A percentile compares a stretch with the other conserved stretches of the same genome.
Evolutionary conservation across 1,140 invertebrate species (phyloP).

Genomic region (Onthophagus taurus): DNA sequence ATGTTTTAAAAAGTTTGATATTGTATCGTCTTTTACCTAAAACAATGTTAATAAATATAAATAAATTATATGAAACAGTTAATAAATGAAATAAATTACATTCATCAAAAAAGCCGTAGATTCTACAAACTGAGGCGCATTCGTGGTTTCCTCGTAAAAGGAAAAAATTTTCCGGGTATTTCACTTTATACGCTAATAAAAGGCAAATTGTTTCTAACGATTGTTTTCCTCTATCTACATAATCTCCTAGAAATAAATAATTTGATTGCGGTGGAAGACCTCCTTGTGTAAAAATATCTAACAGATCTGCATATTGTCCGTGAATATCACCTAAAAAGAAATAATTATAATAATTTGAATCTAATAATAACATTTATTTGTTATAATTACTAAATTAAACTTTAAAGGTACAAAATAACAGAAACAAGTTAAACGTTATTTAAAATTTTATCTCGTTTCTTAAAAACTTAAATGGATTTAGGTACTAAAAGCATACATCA

Average conservation of each 20-base stretch:
- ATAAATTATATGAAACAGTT: not conserved
- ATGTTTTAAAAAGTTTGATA: conserved; percentile 79
- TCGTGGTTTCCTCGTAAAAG: conserved; percentile 77
- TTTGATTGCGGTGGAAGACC: conserved; percentile 95
- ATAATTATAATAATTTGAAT: too few species aligned
- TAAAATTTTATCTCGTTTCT: too few species aligned
- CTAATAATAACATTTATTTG: too few species aligned
- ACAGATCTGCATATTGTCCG: conserved; percentile 83
- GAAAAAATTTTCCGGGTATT: conserved; percentile 93
- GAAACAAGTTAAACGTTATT: too few species aligned
- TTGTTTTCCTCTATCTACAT: conserved; percentile 82
- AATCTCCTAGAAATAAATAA: conserved; percentile 90
- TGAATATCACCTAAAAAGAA: conserved; percentile 70
- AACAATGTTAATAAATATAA: not conserved
- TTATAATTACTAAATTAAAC: too few species aligned
- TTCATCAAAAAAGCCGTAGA: conserved; percentile 77
- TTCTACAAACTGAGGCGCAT: conserved; percentile 72
- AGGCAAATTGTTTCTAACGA: conserved; percentile 78
- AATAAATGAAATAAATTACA: conserved; percentile 44
- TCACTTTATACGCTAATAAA: conserved; percentile 86
- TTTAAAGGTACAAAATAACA: too few species aligned
- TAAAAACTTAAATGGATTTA: too few species aligned
- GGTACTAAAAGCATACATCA: too few species aligned
- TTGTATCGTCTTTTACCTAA: conserved; percentile 61
- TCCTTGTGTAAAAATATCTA: conserved; percentile 91